These are phyloP conservation scores for Falco rusticolus DNA, from an alignment of 2,797 vertebrate genomes.

Conservation along the genomic window DNA sequence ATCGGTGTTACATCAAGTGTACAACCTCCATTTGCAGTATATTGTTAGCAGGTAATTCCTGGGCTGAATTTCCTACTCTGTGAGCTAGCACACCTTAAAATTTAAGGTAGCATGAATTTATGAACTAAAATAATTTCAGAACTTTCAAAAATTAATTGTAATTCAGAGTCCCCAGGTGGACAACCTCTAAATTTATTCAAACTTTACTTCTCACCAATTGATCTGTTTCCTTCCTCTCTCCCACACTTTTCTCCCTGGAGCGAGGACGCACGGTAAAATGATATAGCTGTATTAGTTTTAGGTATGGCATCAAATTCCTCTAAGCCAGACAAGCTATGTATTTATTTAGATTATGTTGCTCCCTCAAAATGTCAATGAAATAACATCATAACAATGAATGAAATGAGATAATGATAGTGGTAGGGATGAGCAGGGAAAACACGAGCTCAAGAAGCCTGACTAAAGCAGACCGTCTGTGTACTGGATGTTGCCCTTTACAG, in stretches of 20 bases:
- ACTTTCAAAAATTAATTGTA: not conserved
- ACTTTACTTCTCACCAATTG: not conserved
- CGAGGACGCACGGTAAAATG: accelerated
- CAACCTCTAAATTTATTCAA: not conserved
- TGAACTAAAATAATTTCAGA: not conserved
- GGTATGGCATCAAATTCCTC: not conserved
- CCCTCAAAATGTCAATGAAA: not conserved
- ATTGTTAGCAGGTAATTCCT: not conserved
- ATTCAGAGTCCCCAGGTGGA: not conserved
- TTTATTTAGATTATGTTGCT: not conserved
- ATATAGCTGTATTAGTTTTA: not conserved
- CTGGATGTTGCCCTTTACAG: not conserved
- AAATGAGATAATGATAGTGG: not conserved
- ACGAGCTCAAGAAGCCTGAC: not conserved
- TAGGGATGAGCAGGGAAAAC: not conserved
- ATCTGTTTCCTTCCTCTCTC: not conserved
- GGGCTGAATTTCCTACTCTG: not conserved
- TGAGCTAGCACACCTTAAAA: not conserved
- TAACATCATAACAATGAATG: not conserved
- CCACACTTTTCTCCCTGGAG: not conserved
- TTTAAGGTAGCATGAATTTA: not conserved
- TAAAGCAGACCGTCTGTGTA: not conserved
- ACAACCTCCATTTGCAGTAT: not conserved
- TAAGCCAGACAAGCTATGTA: not conserved
- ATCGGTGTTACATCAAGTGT: not conserved